Evolutionary conservation across 2,888 invertebrate genomes (phyloP), one percentile per base, ranked within the genome.

Genomic region (Torymus texanus): DNA sequence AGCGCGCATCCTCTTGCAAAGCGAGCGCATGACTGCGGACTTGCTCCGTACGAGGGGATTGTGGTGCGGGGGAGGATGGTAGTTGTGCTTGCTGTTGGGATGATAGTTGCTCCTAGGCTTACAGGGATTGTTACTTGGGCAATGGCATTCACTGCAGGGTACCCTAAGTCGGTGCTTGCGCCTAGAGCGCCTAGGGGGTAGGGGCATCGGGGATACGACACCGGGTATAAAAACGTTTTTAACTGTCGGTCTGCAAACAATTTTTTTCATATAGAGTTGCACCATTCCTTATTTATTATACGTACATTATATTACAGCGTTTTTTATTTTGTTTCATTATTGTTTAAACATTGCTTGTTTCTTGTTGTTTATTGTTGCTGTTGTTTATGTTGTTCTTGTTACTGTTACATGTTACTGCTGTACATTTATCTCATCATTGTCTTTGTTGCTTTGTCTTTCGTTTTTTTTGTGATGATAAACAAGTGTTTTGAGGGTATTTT

Each of bases 231-330:
- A 89, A 87, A 90, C 89, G 89, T 88, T 90, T 89, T 90, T 90
- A 90, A 90, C 88, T 89, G 89, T 89, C 88, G 90, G 89, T 90
- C 90, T 90, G 90, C 84, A 90, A 90, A 90, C 88, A 90, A 90
- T 89, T 88, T 86, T 87, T 50, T 88, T 85, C 85, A 86, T 87
- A 86, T 87, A 85, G 83, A 88, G 85, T 86, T 83, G 83, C 83
- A 83, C 83, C 83, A 84, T 83, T 84, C 81, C 82, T 84, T 82
- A 79, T 81, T 75, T 55, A 62, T 75, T 41, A 41, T 41, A 41
- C 41, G 16, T 78, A 67, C 24, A 58, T 63, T 58, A 71, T 29
- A 72, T 66, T 70, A 68, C 65, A 77, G 58, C 50, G 21, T 75
- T 74, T 58, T 67, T 61, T 66, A 51, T 61, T 13, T 58, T 12